Evolutionary conservation across 1,140 invertebrate species (phyloP).

Genomic region (Pseudachorutes palmiensis): DNA sequence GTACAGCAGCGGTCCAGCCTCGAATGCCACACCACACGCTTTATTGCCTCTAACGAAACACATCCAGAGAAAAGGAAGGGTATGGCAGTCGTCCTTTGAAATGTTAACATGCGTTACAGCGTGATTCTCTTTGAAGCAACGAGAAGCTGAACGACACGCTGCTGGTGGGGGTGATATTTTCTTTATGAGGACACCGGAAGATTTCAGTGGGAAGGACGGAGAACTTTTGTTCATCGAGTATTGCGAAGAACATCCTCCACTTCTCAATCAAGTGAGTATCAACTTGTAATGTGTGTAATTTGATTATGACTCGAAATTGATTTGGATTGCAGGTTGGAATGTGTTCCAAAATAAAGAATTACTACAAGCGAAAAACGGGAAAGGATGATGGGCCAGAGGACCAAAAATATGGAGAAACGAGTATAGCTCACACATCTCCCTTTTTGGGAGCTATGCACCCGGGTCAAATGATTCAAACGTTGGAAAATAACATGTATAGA

Average conservation of each 20-base stretch:
- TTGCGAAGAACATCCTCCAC: slow-evolving; percentile 57
- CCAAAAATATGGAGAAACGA: slow-evolving; percentile 54
- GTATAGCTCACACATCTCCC: slow-evolving; percentile 55
- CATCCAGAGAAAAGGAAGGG: slow-evolving; percentile 82
- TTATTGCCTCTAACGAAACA: slow-evolving; percentile 75
- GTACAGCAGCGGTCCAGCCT: slow-evolving; percentile 57
- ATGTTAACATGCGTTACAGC: too few relatives aligned
- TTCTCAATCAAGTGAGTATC: slow-evolving; percentile 48
- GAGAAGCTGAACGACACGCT: slow-evolving; percentile 82
- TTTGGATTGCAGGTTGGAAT: slow-evolving; percentile 51
- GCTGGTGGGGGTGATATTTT: slow-evolving; percentile 60
- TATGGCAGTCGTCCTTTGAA: too few relatives aligned
- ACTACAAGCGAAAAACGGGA: slow-evolving; percentile 49
- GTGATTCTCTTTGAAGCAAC: slow-evolving; percentile 51
- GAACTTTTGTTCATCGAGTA: slow-evolving; percentile 56
- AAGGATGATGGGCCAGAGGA: slow-evolving; percentile 51
- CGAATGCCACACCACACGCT: slow-evolving; percentile 55
- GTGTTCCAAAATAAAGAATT: slow-evolving; percentile 60
- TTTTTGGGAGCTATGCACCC: slow-evolving; percentile 53
- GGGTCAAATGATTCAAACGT: slow-evolving; percentile 50
- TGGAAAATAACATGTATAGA: slow-evolving; percentile 61
- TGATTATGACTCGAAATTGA: neutral
- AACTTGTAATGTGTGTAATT: neutral
- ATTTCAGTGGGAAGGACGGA: slow-evolving; percentile 56
- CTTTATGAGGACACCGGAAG: slow-evolving; percentile 56